Base-by-base conservation (phyloP, 2,888 invertebrate species). In the Metellina segmentata region DNA sequence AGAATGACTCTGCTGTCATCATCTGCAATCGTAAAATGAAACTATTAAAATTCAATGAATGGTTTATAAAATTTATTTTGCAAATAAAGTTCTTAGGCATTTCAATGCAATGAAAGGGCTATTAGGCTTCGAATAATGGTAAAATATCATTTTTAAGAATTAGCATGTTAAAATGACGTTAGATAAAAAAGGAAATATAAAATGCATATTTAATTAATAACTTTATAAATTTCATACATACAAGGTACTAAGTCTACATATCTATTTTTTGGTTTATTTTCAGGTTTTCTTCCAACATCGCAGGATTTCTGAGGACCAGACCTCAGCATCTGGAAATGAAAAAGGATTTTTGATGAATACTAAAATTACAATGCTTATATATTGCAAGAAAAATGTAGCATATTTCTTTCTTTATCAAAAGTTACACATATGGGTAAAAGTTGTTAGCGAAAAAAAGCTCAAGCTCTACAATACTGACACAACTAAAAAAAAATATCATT, bases 1-100 rank as follows among this genome's bases (percentile, higher is more conserved):
- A 98, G 96, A 94, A 97, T 97, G 52, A 98, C 98, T 93, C 98
- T 96, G 75, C 97, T 97, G 95, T 98, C 98, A 95, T 98, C 98
- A 94, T 95, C 93, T 93, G 53, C n/a, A 92, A 88, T 19, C 53
- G 20, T 9, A 19, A 13, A 34, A 16, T 34, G 34, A 34, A 34
- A 9, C 7, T n/a, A 77, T 16, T 8, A n/a, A 77, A 7, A 13
- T n/a, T 48, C 48, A 77, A 8, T 49, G 51, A 7, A 77, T 0
- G n/a, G 13, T 48, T 5, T 16, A 7, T 61, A 9, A n/a, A 74
- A 20, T 20, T n/a, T 19, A 74, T n/a, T 20, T 19, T 74, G 72
- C 0, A n/a, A n/a, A 61, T 20, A 77, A 34, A 2, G n/a, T 16
- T 16, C 5, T 2, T 16, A 6, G 11, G 11, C n/a, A 16, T 69